Evolutionary conservation across 2,888 invertebrate genomes (phyloP).

Genomic region (Cosmorhoe ocellata): DNA sequence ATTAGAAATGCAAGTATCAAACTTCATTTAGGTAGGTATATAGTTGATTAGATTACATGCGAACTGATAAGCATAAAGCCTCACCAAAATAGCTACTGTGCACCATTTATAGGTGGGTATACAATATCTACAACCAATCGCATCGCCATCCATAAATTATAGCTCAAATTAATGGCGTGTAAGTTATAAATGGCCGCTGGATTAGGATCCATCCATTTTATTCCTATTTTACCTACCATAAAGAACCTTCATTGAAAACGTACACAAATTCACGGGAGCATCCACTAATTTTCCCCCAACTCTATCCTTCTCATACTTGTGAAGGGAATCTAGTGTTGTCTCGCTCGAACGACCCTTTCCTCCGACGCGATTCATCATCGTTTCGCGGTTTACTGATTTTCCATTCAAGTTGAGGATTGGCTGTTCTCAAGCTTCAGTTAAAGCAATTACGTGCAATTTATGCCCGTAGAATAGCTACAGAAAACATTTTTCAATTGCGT

Average conservation of each 20-base stretch:
- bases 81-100: conserved; percentile 50
- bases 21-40: conserved; percentile 1
- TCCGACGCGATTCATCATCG: conserved; percentile 79
- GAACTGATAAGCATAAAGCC: conserved; percentile 45
- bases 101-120: conserved; percentile 15
- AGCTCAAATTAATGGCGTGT: conserved; percentile 82
- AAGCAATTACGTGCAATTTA: conserved; percentile 39
- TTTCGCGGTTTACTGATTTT: conserved; percentile 81
- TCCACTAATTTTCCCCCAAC: conserved; percentile 71
- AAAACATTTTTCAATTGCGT: conserved; percentile 19
- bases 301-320: conserved; percentile 54
- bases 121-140: conserved; percentile 72
- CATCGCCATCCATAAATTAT: conserved; percentile 73
- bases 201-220: conserved; percentile 79
- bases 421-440: conserved; percentile 43
- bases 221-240: conserved; percentile 81
- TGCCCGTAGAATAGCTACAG: conserved; percentile 23
- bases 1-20: conserved; percentile 7
- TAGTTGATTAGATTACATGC: conserved; percentile 52
- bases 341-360: conserved; percentile 68
- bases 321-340: conserved; percentile 43
- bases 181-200: conserved; percentile 80
- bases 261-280: conserved; percentile 80
- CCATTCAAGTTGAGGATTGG: conserved; percentile 67
- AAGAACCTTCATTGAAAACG: conserved; percentile 81